phyloP scores from a whole-genome alignment of 2,888 invertebrate species.

The Eilema griseolum region DNA sequence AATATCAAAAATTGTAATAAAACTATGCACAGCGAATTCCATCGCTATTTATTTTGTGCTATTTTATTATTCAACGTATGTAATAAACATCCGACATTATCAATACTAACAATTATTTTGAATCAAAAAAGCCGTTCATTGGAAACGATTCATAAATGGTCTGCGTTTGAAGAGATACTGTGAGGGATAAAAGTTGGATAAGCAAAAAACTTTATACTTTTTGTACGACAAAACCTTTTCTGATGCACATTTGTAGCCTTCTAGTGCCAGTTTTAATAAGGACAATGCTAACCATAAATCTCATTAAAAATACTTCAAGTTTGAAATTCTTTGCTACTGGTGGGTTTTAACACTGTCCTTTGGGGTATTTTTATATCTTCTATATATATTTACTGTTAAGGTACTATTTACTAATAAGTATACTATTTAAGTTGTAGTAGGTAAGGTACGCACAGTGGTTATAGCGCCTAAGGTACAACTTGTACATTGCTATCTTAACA shows the following conservation, averaged over 20 bases:
- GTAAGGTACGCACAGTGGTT: no score
- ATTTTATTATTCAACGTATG: background rate
- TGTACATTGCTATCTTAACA: no score
- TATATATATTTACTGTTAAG: no score
- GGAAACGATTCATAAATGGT: slow-evolving; percentile 51
- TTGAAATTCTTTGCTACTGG: no score
- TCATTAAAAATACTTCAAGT: background rate
- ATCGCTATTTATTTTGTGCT: background rate
- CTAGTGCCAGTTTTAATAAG: background rate
- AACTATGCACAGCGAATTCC: background rate
- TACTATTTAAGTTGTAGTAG: no score
- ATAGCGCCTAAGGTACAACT: no score
- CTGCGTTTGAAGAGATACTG: slow-evolving; percentile 47
- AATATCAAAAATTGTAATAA: background rate
- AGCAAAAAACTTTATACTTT: slow-evolving; percentile 41
- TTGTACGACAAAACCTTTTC: slow-evolving; percentile 37
- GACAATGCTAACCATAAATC: background rate
- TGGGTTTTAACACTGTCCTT: no score
- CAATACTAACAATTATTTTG: background rate
- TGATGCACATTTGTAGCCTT: slow-evolving; percentile 29
- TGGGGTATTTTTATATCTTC: no score
- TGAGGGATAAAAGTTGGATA: slow-evolving; percentile 46
- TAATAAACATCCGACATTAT: background rate
- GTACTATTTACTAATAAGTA: no score
- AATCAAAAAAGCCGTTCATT: slow-evolving; percentile 24